Evolutionary conservation across 2,797 vertebrate species (phyloP).

Genomic region (Emys orbicularis): DNA sequence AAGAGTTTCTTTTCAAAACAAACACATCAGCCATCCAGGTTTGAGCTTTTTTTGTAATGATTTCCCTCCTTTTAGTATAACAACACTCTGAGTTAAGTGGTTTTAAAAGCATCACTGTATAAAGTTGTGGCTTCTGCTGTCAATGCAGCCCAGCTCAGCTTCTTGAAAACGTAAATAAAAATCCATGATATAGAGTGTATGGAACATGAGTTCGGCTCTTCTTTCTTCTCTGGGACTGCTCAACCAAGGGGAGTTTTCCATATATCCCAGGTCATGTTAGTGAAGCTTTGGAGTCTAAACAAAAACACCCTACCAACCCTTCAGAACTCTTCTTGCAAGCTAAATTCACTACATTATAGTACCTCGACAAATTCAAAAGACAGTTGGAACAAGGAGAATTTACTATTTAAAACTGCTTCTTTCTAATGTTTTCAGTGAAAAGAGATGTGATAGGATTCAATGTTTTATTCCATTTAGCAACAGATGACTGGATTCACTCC

Average conservation of each 20-base stretch:
- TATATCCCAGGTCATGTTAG: not conserved
- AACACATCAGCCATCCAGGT: conserved; percentile 59
- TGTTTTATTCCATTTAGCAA: not conserved
- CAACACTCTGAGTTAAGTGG: conserved; percentile 70
- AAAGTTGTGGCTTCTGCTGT: conserved; percentile 60
- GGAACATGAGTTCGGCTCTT: conserved; percentile 14
- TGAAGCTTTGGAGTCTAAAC: conserved; percentile 35
- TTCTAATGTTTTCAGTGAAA: not conserved
- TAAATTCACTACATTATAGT: not conserved
- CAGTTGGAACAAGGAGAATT: not conserved
- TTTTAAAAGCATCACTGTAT: conserved; percentile 75
- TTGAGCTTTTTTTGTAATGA: conserved; percentile 40
- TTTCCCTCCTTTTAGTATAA: conserved; percentile 68
- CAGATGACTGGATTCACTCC: not conserved
- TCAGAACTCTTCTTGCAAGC: not conserved
- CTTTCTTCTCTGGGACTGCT: not conserved
- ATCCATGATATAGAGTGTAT: conserved; percentile 29
- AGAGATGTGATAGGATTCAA: not conserved
- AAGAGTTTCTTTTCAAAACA: conserved; percentile 58
- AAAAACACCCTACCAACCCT: not conserved
- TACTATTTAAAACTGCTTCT: not conserved
- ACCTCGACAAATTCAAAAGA: not conserved
- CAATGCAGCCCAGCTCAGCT: conserved; percentile 9
- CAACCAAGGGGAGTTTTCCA: conserved; percentile 38
- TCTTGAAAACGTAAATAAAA: conserved; percentile 68